Base-by-base conservation (phyloP, 2,888 invertebrate species). In the Timema podura region DNA sequence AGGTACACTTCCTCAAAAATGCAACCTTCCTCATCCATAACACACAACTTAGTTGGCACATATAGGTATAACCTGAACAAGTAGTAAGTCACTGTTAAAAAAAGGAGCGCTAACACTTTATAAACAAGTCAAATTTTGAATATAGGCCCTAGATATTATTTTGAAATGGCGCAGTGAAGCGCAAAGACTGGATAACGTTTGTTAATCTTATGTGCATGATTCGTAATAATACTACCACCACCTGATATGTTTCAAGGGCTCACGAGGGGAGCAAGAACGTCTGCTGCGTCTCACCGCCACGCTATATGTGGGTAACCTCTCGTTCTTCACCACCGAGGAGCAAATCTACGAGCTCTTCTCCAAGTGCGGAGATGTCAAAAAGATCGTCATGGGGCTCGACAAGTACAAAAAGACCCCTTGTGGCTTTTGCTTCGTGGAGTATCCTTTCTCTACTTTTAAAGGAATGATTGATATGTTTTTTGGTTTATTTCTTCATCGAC, bases 351-450 rank as follows among this genome's bases (percentile, higher is more conserved):
- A 99, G 82, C 83, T 99, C 69, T 99, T 99, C 82, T 91, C 93
- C 47, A 90, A 93, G 82, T 96, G 96, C 79, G 99, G 99, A 0
- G 98, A 99, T 80, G 91, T 99, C 51, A 89, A 96, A 74, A 84
- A 93, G 76, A 93, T 99, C 64, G 88, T 99, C 59, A 98, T 99
- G 98, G 99, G 99, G 0, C 83, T 99, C 75, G 98, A 99, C 81
- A 95, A 98, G 80, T 95, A 93, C 80, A 95, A 93, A 78, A 98
- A 98, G 82, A 99, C 98, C 0, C 99, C 99, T 0, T 99, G 99
- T 84, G 99, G 99, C 2, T 99, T 99, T 82, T 99, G 98, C 81
- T 99, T 99, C 82, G 91, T 99, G 3, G 99, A 99, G 85, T 99
- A 92, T 82, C 76, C 76, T 75, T 76, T 73, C 61, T 45, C 45